Conservation (phyloP, 2,113 vertebrate genomes). For the Tiliqua scincoides region DNA sequence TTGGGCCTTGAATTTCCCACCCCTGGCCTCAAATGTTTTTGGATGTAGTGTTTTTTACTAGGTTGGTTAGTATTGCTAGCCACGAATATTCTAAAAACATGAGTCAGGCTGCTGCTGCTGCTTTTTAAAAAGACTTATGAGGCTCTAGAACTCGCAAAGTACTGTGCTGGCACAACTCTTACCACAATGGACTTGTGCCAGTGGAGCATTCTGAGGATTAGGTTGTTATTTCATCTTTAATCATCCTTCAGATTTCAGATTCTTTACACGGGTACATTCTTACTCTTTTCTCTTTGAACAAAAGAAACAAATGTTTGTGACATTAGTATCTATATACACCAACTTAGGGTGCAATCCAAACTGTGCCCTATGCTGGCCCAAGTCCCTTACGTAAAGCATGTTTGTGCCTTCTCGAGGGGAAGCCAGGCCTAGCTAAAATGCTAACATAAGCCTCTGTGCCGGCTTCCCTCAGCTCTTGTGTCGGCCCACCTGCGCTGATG, state of each 20-base stretch:
- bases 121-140: not conserved
- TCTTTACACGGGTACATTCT: not conserved
- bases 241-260: not conserved
- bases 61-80: not conserved
- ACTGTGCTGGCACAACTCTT: not conserved
- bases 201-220: not conserved
- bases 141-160: not conserved
- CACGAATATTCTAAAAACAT: not conserved
- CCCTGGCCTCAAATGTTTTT: not conserved
- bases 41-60: not conserved
- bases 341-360: no score
- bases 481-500: no score
- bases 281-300: not conserved
- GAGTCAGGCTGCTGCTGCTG: not conserved
- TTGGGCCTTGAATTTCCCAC: not conserved
- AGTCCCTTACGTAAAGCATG: no score
- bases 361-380: no score
- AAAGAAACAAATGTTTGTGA: not conserved
- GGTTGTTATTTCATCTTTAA: not conserved
- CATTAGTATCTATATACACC: not conserved
- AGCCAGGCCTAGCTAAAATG: no score
- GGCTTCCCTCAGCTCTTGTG: no score
- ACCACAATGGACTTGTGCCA: not conserved
- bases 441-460: no score
- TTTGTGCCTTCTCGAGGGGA: no score